Evolutionary conservation across 2,888 invertebrate genomes (phyloP), one percentile per base, ranked within the genome.

Genomic region (Branchipolynoe longqiensis): DNA sequence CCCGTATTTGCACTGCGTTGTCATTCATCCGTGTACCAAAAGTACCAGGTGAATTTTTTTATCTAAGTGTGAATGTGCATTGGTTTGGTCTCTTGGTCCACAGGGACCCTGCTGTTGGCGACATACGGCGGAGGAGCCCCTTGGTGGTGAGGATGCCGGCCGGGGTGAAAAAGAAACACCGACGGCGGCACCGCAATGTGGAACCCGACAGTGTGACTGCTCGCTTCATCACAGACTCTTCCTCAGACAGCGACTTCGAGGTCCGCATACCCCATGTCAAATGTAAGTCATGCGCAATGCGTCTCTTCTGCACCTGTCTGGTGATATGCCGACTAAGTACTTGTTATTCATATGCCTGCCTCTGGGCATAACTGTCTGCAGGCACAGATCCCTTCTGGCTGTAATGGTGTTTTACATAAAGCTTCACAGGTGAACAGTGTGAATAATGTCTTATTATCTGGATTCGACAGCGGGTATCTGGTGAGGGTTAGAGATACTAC

Each of bases 161-260:
- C 1, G 58, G 82, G 12, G 59, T 82, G 58, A n/a, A n/a, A n/a
- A 58, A 62, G 62, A 82, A 82, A 82, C 38, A 62, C 56, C 82
- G 59, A 40, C 18, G 59, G 25, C 58, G 38, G 59, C 82, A 38
- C 25, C 28, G 41, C 41, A 25, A 59, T 3, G 28, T 58, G 6
- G 82, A 62, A 33, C 36, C 33, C 8, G 82, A 82, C 82, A 62
- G 59, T 33, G 82, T 58, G 6, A 82, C 59, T 1, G 56, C 78
- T 33, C 41, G 78, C 28, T 78, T 78, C 33, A 78, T 78, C 41
- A 48, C 78, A 12, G 78, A 78, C 48, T 78, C 78, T 2, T 78
- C 78, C 78, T 78, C 78, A 1, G 78, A 78, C 54, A 78, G 78
- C 22, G 78, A 78, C 54, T 78, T 78, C 48, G 78, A 78, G 48